Evolutionary conservation across 2,888 invertebrate species (phyloP), one percentile per base, ranked within the genome.

Genomic region (Drosophila kokeensis): DNA sequence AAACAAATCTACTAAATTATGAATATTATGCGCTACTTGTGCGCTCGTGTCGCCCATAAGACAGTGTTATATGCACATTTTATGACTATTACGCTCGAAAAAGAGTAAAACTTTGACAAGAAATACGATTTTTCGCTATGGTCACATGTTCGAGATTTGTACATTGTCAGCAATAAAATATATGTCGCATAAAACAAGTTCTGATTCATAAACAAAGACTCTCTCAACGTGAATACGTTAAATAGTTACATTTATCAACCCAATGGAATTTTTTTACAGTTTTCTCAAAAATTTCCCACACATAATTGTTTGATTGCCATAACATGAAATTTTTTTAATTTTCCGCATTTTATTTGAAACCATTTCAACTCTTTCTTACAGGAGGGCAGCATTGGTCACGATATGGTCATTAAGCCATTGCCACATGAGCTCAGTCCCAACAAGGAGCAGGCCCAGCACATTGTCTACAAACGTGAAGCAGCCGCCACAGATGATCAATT

Each of bases 341-440:
- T 27, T 24, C 36, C 21, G 34, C 21, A 45, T 42, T 42, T 42
- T 13, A 32, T 21, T 69, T 54, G 34, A n/a, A n/a, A 49, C 13
- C 21, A 40, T 49, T 49, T 24, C 2, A 18, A 67, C 70, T 71
- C 11, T 48, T 61, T 55, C 0, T 92, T 92, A 8, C 94, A 98
- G 98, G 97, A 98, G 94, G 98, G 98, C 83, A 97, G 97, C 85
- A 97, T 98, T 81, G 98, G 98, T 76, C 95, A 97, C 93, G 96
- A 97, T 89, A 94, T 98, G 91, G 97, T 98, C 83, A 97, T 98
- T 92, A 95, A 97, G 87, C 98, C 98, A 73, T 94, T 98, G 77
- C 98, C 98, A 54, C 94, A 95, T 84, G 95, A 96, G 73, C 94
- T 97, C 89, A 94, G 94, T 70, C 85, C 91, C 55, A 81, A 89